Evolutionary conservation across 2,113 vertebrate genomes (phyloP), one percentile per base, ranked within the genome.

Genomic region (Otocyon megalotis): DNA sequence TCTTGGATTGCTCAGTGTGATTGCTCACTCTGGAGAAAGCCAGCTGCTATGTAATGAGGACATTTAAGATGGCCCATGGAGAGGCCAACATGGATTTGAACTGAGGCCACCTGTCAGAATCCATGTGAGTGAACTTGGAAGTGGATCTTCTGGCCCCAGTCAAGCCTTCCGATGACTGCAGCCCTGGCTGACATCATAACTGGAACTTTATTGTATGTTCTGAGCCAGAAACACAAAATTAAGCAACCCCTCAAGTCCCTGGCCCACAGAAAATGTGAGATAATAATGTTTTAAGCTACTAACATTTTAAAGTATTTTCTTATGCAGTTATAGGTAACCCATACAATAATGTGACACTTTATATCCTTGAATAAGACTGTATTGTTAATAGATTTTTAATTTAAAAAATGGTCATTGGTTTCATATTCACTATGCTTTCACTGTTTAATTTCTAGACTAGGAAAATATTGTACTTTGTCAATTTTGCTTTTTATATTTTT

Each of bases 261-360:
- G 30, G 62, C 19, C 13, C n/a, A 56, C 13, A 88, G 56, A 20
- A 86, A 74, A 77, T 48, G 11, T 56, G 26, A 14, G 5, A 35
- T 88, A 30, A 79, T 17, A 53, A 53, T 81, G 30, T 96, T 69
- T 88, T 74, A 91, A 80, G n/a, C 37, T 65, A 69, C n/a, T 60
- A 26, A 74, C 43, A 5, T 88, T 91, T 93, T 48, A 48, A 90
- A 56, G 35, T 62, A 37, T 72, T 87, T 81, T 95, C 26, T 83
- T 50, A 63, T 22, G 26, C 22, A 79, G 32, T 16, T 32, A 63
- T 7, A 80, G 58, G 32, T 90, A 83, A 94, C 5, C 53, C 48
- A 77, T 11, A 35, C 1, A 58, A 10, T 26, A 63, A 63, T 12
- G 0, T 85, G 69, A 50, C 4, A 20, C 17, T 53, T 95, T 13